These are phyloP conservation scores for Oasisia sp. DNA, from an alignment of 2,888 invertebrate species.

Conservation along the genomic window DNA sequence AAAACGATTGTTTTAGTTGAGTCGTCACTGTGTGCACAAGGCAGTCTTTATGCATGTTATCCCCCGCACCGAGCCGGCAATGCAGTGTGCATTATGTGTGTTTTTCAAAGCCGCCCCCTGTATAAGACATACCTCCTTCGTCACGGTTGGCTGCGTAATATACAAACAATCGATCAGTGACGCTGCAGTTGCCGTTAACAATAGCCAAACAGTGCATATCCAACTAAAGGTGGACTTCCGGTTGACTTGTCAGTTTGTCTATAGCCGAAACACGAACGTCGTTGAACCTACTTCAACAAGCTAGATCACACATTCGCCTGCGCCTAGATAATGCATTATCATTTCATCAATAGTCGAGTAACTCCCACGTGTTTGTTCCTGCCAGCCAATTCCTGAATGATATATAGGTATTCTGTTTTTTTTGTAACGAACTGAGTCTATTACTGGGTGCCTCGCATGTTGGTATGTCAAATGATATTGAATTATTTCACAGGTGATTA, in stretches of 20 bases:
- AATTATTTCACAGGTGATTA: not conserved
- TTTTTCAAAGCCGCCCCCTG: not conserved
- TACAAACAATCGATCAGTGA: not conserved
- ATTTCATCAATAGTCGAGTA: slow-evolving; percentile 10
- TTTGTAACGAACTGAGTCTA: no score
- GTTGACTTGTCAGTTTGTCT: not conserved
- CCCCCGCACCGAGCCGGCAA: not conserved
- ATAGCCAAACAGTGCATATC: not conserved
- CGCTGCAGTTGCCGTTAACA: not conserved
- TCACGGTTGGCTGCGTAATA: not conserved
- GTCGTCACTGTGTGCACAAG: not conserved
- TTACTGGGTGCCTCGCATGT: not conserved
- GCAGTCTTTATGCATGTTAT: not conserved
- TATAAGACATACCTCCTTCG: not conserved
- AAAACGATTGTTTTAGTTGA: not conserved
- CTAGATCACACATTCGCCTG: slow-evolving; percentile 2
- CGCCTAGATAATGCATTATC: not conserved
- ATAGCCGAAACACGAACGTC: not conserved
- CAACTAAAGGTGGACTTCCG: not conserved
- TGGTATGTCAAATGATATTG: not conserved
- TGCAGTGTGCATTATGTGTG: not conserved
- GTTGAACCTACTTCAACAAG: not conserved
- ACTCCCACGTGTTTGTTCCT: not conserved
- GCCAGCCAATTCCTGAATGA: not conserved
- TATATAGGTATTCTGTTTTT: not conserved